These are phyloP conservation scores for Resseliella maxima DNA, from an alignment of 2,888 invertebrate genomes.

Conservation along the genomic window DNA sequence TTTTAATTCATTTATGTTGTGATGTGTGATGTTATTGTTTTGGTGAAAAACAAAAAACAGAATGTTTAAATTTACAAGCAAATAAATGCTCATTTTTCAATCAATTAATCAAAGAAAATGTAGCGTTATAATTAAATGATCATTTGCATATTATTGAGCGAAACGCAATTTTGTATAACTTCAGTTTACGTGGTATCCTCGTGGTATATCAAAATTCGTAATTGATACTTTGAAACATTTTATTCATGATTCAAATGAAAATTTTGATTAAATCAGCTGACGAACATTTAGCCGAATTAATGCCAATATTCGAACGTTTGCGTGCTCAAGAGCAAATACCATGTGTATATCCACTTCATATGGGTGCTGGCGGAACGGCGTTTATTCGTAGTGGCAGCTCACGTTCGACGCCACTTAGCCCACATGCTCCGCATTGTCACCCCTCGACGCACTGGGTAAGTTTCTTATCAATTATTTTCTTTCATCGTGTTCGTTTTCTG, in stretches of 20 bases:
- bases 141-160: background rate
- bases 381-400: constrained; percentile 74
- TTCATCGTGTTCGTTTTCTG: background rate
- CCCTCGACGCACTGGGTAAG: constrained; percentile 75
- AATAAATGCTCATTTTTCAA: too few relatives aligned
- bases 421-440: constrained; percentile 74
- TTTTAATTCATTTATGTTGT: too few relatives aligned
- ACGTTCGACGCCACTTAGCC: constrained; percentile 74
- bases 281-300: constrained; percentile 95
- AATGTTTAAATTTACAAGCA: too few relatives aligned
- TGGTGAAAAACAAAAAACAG: background rate
- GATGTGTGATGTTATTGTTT: too few relatives aligned
- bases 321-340: constrained; percentile 91
- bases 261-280: constrained; percentile 73
- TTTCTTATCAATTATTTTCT: constrained; percentile 58
- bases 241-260: background rate
- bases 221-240: background rate
- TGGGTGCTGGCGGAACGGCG: constrained; percentile 76
- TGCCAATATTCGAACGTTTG: constrained; percentile 94
- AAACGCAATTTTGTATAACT: background rate
- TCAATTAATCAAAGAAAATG: background rate
- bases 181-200: constrained; percentile 40
- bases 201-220: background rate
- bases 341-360: constrained; percentile 90
- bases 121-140: constrained; percentile 37